Base-by-base conservation (phyloP, 2,797 vertebrate species). In the Helarctos malayanus region DNA sequence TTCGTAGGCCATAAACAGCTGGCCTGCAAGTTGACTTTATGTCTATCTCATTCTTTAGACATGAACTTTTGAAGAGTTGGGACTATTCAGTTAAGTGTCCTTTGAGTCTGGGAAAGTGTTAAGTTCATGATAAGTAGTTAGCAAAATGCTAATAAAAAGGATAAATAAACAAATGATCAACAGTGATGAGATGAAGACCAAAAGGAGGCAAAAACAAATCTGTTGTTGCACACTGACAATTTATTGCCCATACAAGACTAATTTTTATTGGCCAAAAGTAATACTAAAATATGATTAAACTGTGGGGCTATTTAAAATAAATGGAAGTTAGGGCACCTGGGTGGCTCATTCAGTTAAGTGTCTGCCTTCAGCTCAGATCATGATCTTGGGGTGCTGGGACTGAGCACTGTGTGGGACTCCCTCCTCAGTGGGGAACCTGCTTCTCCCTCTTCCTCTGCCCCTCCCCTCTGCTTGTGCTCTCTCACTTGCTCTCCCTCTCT, bases 221-320 rank as follows among this genome's bases (percentile, higher is more conserved):
- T 86, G 11, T 75, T 95, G n/a, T 87, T 95, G 71, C 6, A 89
- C n/a, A 95, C 47, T 63, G 32, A 71, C 25, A 96, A 86, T 41
- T 93, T 92, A 80, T 95, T 97, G 47, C 45, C n/a, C 85, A 57
- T 81, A 10, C 91, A 81, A 88, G 12, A 88, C 91, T 95, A 78
- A 73, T 21, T 97, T 96, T 93, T 84, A 16, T 54, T 94, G 47
- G 16, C 49, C 45, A 89, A 85, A 97, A 94, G 19, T 80, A 91
- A 89, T 96, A n/a, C n/a, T 73, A 76, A 83, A 97, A 71, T 92
- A 92, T 95, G 35, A 94, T 88, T 95, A 80, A 90, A 54, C 65
- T 89, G 13, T 86, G 38, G 91, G 19, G 85, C 38, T 73, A 79
- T 92, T 96, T 96, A 61, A 96, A 94, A 63, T 80, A 87, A 91